Base-by-base conservation (phyloP, 2,113 vertebrate species). In the Heterochromis multidens region DNA sequence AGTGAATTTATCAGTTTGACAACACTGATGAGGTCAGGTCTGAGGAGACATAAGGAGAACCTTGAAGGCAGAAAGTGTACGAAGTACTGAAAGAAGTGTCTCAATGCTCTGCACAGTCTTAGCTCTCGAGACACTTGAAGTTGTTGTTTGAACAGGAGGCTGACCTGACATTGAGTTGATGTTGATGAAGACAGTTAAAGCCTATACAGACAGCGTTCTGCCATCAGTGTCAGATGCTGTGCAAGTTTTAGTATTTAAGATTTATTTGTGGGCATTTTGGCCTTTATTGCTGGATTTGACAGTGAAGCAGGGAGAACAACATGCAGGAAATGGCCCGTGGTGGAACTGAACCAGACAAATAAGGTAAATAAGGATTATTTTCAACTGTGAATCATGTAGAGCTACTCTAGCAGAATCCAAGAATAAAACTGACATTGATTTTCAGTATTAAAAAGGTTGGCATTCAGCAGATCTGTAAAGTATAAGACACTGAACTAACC, bases 401-500 rank as follows among this genome's bases (percentile, higher is more conserved):
- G 31, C 61, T 37, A 63, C 3, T 37, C 6, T 23, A 63, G 33
- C 11, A 37, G 10, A 63, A 17, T 63, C 6, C 1, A 35, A 37
- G 11, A 23, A 63, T 63, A 12, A 23, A 0, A 23, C 14, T n/a
- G n/a, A n/a, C n/a, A n/a, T 49, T 4, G n/a, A n/a, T n/a, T n/a
- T n/a, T n/a, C n/a, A n/a, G n/a, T n/a, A n/a, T n/a, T n/a, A n/a
- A n/a, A n/a, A n/a, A n/a, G n/a, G n/a, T n/a, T n/a, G n/a, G n/a
- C n/a, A n/a, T 59, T 16, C 57, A 2, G 0, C 57, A 59, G 57
- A 27, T 4, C 25, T 4, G 57, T 29, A 59, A 13, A 16, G 4
- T 59, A 59, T 27, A 46, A 27, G 21, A 46, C 23, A 6, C 19
- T 52, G n/a, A 91, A 96, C 97, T 93, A 89, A 99, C 98, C 97